Evolutionary conservation across 2,888 invertebrate species (phyloP), one percentile per base, ranked within the genome.

Genomic region (Thera obeliscata): DNA sequence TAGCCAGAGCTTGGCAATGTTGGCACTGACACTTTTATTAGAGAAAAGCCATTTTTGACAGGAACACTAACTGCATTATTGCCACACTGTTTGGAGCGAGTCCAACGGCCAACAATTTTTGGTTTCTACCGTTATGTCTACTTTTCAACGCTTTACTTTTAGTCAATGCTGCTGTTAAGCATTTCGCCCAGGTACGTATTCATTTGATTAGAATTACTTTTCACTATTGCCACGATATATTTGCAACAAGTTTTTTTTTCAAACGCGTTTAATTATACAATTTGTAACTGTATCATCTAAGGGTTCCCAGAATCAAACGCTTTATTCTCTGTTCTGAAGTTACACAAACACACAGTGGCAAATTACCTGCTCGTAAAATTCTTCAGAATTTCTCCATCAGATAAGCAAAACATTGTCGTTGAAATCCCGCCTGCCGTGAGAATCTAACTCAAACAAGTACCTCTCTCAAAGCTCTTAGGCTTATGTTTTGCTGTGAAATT

Each of bases 31-130:
- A 76, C 76, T 81, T 80, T 80, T 80, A 82, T 79, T 74, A 74
- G 74, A 76, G 71, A 72, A 61, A 72, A 73, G 75, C 77, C 78
- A 79, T 77, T 84, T 84, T 81, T 84, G 85, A 86, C 83, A 77
- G 77, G 73, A 61, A 73, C 76, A 76, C 81, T 85, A 87, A 85
- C 83, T 76, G 81, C 76, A 81, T 86, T 85, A 87, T 83, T 82
- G 83, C 81, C 85, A 83, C 84, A 80, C 80, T 80, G 83, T 86
- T 87, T 87, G 87, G 87, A 83, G 62, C 48, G 52, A 59, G 67
- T 79, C 87, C 87, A 87, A 79, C 52, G 56, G 65, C 64, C 69
- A 64, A 67, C 68, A 74, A 77, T 74, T 81, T 82, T 81, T 75
- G 72, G 64, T 68, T 69, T 71, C 72, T 69, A 54, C 43, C 46